Percentiles rank a stretch among this genome's conserved stretches.
phyloP scores from a whole-genome alignment of 2,888 invertebrate species.

The Paralinhomoeus sp. region DNA sequence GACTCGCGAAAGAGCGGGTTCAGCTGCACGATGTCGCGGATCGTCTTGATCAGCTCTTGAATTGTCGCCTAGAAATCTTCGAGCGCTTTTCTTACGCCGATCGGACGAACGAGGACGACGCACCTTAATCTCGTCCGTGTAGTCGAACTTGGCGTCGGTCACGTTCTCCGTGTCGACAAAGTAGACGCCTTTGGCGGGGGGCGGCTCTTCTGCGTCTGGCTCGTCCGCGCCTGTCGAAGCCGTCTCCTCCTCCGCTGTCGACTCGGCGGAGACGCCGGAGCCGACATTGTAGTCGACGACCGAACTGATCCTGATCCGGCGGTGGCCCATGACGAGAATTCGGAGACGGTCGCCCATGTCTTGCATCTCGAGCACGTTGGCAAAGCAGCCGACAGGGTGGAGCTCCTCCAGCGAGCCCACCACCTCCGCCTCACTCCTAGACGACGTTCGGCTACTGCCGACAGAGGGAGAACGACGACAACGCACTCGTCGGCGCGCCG shows the following conservation, averaged over 20 bases:
- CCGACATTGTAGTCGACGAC: not conserved
- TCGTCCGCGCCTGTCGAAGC: not conserved
- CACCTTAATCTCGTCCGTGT: slow-evolving; percentile 77
- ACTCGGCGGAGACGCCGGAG: not conserved
- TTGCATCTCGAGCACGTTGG: slow-evolving; percentile 89
- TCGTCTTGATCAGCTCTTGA: slow-evolving; percentile 87
- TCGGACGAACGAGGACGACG: not conserved
- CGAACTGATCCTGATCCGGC: slow-evolving; percentile 33
- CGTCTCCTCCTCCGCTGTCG: not conserved
- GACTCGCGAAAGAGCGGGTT: slow-evolving; percentile 83
- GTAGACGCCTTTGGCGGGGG: slow-evolving; percentile 32
- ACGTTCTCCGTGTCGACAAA: slow-evolving; percentile 89
- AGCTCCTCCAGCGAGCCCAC: slow-evolving; percentile 61
- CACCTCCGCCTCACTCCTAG: slow-evolving; percentile 55
- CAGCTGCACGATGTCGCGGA: slow-evolving; percentile 77
- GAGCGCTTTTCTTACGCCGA: too few relatives aligned
- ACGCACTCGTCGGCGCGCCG: slow-evolving; percentile 62
- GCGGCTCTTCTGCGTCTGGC: not conserved
- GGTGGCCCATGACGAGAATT: slow-evolving; percentile 76
- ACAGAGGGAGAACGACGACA: not conserved
- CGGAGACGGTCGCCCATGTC: slow-evolving; percentile 69
- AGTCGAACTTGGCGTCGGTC: slow-evolving; percentile 59
- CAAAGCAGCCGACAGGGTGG: slow-evolving; percentile 75
- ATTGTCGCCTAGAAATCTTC: slow-evolving; percentile 49
- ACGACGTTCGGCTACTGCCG: slow-evolving; percentile 4